Evolutionary conservation across 2,113 vertebrate genomes (phyloP).

Genomic region (Boleophthalmus pectinirostris): DNA sequence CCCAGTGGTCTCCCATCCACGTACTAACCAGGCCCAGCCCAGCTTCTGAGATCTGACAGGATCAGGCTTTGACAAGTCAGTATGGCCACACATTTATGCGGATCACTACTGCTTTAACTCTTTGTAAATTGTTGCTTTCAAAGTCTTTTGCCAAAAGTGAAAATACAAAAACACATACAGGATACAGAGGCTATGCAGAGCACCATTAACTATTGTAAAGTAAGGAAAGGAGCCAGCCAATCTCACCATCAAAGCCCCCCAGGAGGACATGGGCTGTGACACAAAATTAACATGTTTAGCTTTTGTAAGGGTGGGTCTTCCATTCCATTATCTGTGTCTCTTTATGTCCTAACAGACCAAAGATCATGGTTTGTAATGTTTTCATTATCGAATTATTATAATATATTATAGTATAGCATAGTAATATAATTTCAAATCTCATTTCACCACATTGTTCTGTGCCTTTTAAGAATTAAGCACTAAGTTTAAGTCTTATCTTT

Average conservation of each 20-base stretch:
- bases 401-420: no score
- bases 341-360: not conserved
- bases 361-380: not conserved
- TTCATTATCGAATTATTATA: not conserved
- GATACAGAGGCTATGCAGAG: slow-evolving; percentile 1
- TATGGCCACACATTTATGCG: no score
- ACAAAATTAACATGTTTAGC: slow-evolving; percentile 37
- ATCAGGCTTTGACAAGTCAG: no score
- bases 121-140: not conserved
- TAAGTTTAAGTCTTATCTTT: not conserved
- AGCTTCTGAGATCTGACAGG: no score
- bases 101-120: not conserved
- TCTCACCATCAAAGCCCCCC: slow-evolving; percentile 1
- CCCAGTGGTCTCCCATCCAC: no score
- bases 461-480: no score
- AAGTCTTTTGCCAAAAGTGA: not conserved
- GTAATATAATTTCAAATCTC: not conserved
- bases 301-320: slow-evolving; percentile 29
- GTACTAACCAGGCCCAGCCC: no score
- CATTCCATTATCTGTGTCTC: slow-evolving; percentile 17
- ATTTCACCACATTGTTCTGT: not conserved
- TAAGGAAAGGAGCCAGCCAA: slow-evolving; percentile 35
- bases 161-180: slow-evolving; percentile 16
- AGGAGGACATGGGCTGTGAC: not conserved
- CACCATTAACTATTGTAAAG: slow-evolving; percentile 18